Percentiles rank a stretch among this genome's conserved stretches.
phyloP scores from a whole-genome alignment of 2,888 invertebrate species.

The Aspidiotus destructor region DNA sequence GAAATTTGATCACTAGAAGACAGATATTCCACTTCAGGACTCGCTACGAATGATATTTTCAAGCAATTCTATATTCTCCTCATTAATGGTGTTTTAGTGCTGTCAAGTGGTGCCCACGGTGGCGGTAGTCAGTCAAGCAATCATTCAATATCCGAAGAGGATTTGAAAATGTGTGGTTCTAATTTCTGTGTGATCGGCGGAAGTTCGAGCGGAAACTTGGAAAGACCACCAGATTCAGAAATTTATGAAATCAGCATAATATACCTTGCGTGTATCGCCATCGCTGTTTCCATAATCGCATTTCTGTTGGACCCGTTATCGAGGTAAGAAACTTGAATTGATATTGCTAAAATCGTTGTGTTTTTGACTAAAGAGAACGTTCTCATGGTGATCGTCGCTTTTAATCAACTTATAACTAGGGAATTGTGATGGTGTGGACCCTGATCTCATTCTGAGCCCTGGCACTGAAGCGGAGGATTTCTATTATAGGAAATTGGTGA shows the following conservation, averaged over 20 bases:
- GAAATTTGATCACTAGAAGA: too few species aligned
- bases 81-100: slow-evolving; percentile 47
- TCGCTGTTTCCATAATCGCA: slow-evolving; percentile 77
- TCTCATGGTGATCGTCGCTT: too few species aligned
- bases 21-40: too few species aligned
- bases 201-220: slow-evolving; percentile 62
- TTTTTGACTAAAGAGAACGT: too few species aligned
- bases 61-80: too few species aligned
- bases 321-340: slow-evolving; percentile 49
- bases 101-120: slow-evolving; percentile 66
- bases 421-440: too few species aligned
- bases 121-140: slow-evolving; percentile 43
- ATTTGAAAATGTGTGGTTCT: slow-evolving; percentile 60
- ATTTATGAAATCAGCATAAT: slow-evolving; percentile 82
- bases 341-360: too few species aligned
- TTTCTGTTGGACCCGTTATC: slow-evolving; percentile 82
- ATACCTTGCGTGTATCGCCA: slow-evolving; percentile 74
- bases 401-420: too few species aligned
- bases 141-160: slow-evolving; percentile 43
- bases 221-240: slow-evolving; percentile 71
- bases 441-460: too few species aligned
- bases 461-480: too few species aligned
- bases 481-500: too few species aligned
- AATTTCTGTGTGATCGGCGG: slow-evolving; percentile 66
- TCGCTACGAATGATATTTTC: too few species aligned